Evolutionary conservation across 2,888 invertebrate species (phyloP).

Genomic region (Calliphora vomitoria): DNA sequence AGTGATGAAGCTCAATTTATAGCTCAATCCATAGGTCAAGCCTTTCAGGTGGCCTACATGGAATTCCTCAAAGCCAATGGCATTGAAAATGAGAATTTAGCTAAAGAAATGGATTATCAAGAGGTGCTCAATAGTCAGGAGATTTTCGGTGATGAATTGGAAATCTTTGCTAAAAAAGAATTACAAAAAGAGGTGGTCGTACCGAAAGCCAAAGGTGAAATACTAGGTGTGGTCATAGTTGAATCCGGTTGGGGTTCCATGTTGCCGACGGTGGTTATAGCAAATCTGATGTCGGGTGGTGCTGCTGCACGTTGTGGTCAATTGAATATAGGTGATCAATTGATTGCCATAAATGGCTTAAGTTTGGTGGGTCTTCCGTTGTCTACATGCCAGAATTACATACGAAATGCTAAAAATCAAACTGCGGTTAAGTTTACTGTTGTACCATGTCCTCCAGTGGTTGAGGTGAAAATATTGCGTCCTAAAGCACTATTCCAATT

Average conservation of each 20-base stretch:
- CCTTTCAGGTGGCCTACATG: conserved; percentile 99
- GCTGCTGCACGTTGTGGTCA: conserved; percentile 99
- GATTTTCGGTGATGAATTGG: conserved; percentile 99
- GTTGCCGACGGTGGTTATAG: conserved; percentile 99
- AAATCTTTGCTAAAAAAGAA: conserved; percentile 99
- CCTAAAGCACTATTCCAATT: conserved; percentile 99
- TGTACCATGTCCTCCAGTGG: conserved; percentile 99
- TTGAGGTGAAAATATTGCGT: conserved; percentile 99
- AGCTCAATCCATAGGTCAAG: conserved; percentile 99
- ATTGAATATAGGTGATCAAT: conserved; percentile 99
- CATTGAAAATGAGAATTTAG: conserved; percentile 99
- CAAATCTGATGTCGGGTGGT: conserved; percentile 97
- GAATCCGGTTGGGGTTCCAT: conserved; percentile 99
- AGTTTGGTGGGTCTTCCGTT: conserved; percentile 98
- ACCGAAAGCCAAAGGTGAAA: conserved; percentile 99
- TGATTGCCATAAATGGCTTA: conserved; percentile 99
- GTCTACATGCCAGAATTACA: conserved; percentile 99
- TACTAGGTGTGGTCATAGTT: conserved; percentile 98
- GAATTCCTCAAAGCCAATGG: conserved; percentile 99
- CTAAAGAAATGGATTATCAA: conserved; percentile 99
- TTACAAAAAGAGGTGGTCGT: conserved; percentile 99
- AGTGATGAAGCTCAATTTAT: conserved; percentile 99
- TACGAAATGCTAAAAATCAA: conserved; percentile 99
- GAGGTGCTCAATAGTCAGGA: conserved; percentile 99
- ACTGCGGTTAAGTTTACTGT: conserved; percentile 99